Evolutionary conservation across 2,113 vertebrate species (phyloP).

Genomic region (Triplophysa tibetana): DNA sequence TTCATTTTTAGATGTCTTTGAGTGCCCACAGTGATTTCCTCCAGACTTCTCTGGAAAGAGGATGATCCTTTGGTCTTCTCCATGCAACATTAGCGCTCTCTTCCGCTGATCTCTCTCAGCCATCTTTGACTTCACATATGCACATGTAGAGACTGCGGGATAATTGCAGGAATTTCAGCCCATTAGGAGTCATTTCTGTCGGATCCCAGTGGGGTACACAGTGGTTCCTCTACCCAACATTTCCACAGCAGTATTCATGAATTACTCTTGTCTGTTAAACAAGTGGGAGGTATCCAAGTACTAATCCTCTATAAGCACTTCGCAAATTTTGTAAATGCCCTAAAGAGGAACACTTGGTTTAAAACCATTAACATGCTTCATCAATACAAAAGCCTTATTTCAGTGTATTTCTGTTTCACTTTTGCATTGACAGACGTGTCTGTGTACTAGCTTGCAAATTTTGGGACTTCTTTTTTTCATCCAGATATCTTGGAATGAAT

Average conservation of each 20-base stretch:
- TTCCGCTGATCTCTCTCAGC: constrained; percentile 32
- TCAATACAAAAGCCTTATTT: background rate
- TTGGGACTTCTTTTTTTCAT: no score
- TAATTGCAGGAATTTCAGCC: constrained; percentile 49
- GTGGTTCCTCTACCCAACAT: constrained; percentile 6
- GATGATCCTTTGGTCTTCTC: constrained; percentile 15
- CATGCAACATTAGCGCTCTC: constrained; percentile 41
- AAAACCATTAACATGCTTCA: background rate
- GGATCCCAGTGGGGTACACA: constrained; percentile 29
- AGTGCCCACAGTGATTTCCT: constrained; percentile 13
- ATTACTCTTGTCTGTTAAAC: constrained; percentile 20
- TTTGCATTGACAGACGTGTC: no score
- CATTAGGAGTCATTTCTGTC: constrained; percentile 46
- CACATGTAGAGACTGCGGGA: constrained; percentile 41
- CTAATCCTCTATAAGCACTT: background rate
- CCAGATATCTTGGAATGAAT: no score
- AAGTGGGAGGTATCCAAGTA: background rate
- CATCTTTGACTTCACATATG: constrained; percentile 32
- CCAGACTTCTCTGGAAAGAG: constrained; percentile 1
- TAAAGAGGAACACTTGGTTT: background rate
- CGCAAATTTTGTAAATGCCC: background rate
- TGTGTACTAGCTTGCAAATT: no score
- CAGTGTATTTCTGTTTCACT: background rate
- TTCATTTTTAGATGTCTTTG: background rate
- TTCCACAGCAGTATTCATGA: constrained; percentile 25